Evolutionary conservation across 2,888 invertebrate species (phyloP).

Genomic region (Dermolepida albohirtum): DNA sequence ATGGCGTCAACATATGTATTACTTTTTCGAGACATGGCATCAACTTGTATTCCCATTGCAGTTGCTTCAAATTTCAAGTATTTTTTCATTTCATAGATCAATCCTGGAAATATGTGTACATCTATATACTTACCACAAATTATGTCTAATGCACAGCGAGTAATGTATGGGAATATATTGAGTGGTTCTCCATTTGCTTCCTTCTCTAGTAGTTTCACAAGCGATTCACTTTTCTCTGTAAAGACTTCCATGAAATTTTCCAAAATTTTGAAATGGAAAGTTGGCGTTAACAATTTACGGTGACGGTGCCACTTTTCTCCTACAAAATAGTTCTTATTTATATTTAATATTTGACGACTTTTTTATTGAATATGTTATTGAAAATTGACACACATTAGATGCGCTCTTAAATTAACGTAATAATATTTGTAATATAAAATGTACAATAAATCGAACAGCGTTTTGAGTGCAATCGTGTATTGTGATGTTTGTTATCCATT

Average conservation of each 20-base stretch:
- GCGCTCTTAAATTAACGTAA: too few species aligned
- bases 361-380: too few species aligned
- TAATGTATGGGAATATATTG: conserved; percentile 68
- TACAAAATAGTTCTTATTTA: conserved; percentile 11
- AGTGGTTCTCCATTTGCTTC: conserved; percentile 53
- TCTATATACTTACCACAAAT: conserved; percentile 66
- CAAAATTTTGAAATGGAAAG: conserved; percentile 58
- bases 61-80: conserved; percentile 71
- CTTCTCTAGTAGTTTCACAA: conserved; percentile 59
- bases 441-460: too few species aligned
- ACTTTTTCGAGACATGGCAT: conserved; percentile 75
- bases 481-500: too few species aligned
- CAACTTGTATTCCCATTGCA: conserved; percentile 80
- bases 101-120: too few species aligned
- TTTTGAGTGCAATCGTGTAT: too few species aligned
- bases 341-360: too few species aligned
- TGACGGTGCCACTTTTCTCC: conserved; percentile 54
- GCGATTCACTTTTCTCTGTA: conserved; percentile 52
- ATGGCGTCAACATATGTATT: conserved; percentile 79
- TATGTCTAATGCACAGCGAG: conserved; percentile 70
- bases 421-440: too few species aligned
- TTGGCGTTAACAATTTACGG: conserved; percentile 54
- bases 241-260: conserved; percentile 55
- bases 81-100: conserved; percentile 37
- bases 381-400: too few species aligned